phyloP scores from a whole-genome alignment of 2,113 vertebrate species.

The Sardina pilchardus region DNA sequence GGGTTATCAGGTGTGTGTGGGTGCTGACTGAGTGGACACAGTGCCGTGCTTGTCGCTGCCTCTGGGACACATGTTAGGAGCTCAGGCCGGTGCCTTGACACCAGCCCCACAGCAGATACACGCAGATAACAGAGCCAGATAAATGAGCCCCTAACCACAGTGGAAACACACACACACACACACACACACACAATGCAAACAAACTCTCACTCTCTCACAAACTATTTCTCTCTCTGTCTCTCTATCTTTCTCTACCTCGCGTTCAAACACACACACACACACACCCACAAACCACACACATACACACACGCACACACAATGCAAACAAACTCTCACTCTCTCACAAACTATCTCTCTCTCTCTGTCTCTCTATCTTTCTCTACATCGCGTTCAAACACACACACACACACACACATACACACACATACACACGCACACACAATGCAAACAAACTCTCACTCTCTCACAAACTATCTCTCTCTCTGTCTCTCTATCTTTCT shows the following conservation, averaged over 20 bases:
- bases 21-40: constrained; percentile 45
- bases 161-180: neutral
- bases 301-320: neutral
- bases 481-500: no score
- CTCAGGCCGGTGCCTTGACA: constrained; percentile 31
- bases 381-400: no score
- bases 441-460: neutral
- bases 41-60: constrained; percentile 31
- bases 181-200: neutral
- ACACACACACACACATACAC: no score
- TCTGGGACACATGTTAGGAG: constrained; percentile 42
- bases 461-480: neutral
- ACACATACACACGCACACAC: neutral
- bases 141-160: neutral
- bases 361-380: no score
- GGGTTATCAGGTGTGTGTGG: constrained; percentile 52
- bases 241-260: no score
- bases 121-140: constrained; percentile 19
- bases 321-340: no score
- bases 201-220: neutral
- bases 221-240: neutral
- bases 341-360: no score
- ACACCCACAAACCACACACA: neutral
- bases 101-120: constrained; percentile 14
- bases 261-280: neutral